Evolutionary conservation across 2,797 vertebrate genomes (phyloP).

Genomic region (Rhynchonycteris naso): DNA sequence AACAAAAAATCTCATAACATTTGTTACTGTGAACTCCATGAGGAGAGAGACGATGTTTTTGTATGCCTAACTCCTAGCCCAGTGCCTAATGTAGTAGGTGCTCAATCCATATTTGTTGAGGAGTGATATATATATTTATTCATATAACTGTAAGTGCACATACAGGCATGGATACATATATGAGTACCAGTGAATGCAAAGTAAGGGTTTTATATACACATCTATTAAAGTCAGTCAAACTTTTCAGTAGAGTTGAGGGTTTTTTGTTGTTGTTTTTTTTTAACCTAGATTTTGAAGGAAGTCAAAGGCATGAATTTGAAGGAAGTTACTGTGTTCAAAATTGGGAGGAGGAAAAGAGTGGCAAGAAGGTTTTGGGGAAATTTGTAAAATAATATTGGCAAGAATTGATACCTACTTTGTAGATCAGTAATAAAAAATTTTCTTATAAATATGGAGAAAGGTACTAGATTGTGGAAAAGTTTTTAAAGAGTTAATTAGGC

Average conservation of each 20-base stretch:
- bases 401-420: not conserved
- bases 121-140: not conserved
- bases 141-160: no score
- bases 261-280: not conserved
- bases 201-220: not conserved
- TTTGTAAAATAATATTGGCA: not conserved
- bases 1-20: not conserved
- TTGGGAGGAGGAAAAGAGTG: not conserved
- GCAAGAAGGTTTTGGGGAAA: not conserved
- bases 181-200: not conserved
- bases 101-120: not conserved
- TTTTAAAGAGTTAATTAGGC: not conserved
- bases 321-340: not conserved
- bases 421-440: not conserved
- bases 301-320: not conserved
- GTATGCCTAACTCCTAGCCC: not conserved
- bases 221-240: not conserved
- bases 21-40: not conserved
- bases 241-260: not conserved
- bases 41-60: not conserved
- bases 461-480: accelerated
- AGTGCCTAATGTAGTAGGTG: not conserved
- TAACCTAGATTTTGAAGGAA: not conserved
- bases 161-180: not conserved
- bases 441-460: not conserved